Conservation (phyloP, 2,797 vertebrate species). For the Acipenser oxyrinchus region DNA sequence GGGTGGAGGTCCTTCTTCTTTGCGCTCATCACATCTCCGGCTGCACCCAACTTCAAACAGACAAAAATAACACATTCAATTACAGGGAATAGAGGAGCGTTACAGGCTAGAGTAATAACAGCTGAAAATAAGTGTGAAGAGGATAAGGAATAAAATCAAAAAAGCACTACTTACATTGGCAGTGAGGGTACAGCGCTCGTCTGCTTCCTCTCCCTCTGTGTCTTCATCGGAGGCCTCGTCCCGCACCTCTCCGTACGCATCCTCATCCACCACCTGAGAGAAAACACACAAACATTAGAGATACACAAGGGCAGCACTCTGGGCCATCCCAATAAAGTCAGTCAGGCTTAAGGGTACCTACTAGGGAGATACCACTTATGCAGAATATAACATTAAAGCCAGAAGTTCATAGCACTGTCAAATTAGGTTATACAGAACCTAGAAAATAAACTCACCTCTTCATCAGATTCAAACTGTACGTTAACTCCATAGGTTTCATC, state of each 20-base stretch:
- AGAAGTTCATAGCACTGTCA: too few species aligned
- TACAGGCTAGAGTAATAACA: too few species aligned
- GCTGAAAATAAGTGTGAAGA: too few species aligned
- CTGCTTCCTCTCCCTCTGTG: conserved; percentile 88
- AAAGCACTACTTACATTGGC: conserved; percentile 76
- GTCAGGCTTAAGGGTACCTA: too few species aligned
- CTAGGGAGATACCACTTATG: neutral
- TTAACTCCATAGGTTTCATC: conserved; percentile 96
- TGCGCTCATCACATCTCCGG: conserved; percentile 85
- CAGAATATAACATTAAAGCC: neutral
- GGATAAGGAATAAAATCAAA: neutral
- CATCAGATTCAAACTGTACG: conserved; percentile 93
- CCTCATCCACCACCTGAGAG: conserved; percentile 83
- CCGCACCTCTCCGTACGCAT: conserved; percentile 86
- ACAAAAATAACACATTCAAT: neutral
- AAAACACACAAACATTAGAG: neutral
- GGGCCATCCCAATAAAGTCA: neutral
- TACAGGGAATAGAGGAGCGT: neutral
- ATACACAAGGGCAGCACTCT: neutral
- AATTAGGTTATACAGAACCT: too few species aligned
- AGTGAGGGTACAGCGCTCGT: conserved; percentile 75
- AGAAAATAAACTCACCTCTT: conserved; percentile 66
- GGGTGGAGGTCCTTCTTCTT: conserved; percentile 97
- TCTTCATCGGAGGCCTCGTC: conserved; percentile 92
- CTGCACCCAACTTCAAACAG: conserved; percentile 70